Percentiles rank a stretch among this genome's conserved stretches.
Conservation (phyloP, 2,797 vertebrate genomes). For the Saxicola maurus region DNA sequence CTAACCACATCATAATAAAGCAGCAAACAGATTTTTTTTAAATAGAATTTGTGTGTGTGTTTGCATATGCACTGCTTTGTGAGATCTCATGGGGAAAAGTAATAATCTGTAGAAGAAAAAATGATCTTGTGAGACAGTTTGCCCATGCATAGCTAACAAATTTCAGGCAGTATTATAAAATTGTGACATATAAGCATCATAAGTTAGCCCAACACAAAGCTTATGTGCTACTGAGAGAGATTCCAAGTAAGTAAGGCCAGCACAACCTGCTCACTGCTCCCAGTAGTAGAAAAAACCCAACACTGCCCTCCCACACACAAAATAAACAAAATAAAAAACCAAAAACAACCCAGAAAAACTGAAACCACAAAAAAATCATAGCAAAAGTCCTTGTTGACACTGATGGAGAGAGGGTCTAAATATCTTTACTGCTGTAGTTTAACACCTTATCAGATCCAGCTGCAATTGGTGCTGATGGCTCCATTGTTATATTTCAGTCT, state of each 20-base stretch:
- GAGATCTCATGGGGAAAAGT: not conserved
- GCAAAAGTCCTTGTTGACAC: not conserved
- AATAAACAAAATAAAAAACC: too few species aligned
- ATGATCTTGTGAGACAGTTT: not conserved
- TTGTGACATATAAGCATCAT: not conserved
- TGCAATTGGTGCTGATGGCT: fast-evolving
- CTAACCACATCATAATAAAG: not conserved
- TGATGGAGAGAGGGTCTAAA: not conserved
- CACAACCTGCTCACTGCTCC: not conserved
- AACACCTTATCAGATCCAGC: not conserved
- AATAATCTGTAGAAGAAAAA: not conserved
- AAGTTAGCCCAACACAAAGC: not conserved
- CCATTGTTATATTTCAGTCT: not conserved
- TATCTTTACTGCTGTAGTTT: not conserved
- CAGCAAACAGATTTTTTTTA: not conserved
- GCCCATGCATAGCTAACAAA: not conserved
- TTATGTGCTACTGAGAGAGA: not conserved
- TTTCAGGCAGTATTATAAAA: not conserved
- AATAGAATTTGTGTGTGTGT: not conserved
- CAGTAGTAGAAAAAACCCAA: not conserved
- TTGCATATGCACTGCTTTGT: not conserved
- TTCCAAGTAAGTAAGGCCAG: not conserved
- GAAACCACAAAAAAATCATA: not conserved
- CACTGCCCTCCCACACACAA: fast-evolving
- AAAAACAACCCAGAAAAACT: not conserved